A percentile compares a stretch with the other conserved stretches of the same genome.
These are phyloP conservation scores for Pseudorhombus dupliciocellatus DNA, from an alignment of 2,113 vertebrate species.

Conservation along the genomic window DNA sequence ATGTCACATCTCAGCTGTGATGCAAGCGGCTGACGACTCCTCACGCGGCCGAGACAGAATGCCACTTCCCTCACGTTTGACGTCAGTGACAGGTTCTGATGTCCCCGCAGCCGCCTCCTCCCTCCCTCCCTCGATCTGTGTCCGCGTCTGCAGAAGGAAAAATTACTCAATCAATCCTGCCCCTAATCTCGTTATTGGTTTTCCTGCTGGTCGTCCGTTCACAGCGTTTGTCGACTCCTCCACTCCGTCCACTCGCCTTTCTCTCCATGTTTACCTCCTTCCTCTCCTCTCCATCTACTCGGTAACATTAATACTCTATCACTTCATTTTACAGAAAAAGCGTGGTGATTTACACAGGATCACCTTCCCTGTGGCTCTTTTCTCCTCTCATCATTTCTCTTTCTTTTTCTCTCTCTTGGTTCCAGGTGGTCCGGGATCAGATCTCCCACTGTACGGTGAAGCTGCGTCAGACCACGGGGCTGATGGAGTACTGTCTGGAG, in stretches of 20 bases:
- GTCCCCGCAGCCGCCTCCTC: slow-evolving; percentile 27
- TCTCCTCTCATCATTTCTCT: background rate
- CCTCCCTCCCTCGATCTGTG: slow-evolving; percentile 2
- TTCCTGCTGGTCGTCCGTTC: slow-evolving; percentile 18
- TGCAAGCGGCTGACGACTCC: background rate
- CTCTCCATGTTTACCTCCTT: background rate
- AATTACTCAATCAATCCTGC: slow-evolving; percentile 20
- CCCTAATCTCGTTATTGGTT: slow-evolving; percentile 35
- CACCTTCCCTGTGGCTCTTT: background rate
- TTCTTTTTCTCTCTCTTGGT: background rate
- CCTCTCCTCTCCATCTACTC: background rate
- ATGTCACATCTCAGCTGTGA: background rate
- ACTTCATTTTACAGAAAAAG: background rate
- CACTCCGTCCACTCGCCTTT: background rate
- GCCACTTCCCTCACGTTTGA: slow-evolving; percentile 30
- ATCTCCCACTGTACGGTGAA: slow-evolving; percentile 98
- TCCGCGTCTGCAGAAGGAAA: background rate
- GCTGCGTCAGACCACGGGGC: slow-evolving; percentile 95
- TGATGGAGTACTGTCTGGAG: slow-evolving; percentile 99
- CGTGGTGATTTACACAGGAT: background rate
- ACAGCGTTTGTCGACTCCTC: background rate
- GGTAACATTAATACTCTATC: background rate
- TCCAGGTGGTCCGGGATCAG: slow-evolving; percentile 96
- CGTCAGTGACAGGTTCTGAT: slow-evolving; percentile 30
- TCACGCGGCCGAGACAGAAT: slow-evolving; percentile 16